These are phyloP conservation scores for Tetragonula carbonaria DNA, from an alignment of 2,888 invertebrate genomes.

Conservation along the genomic window DNA sequence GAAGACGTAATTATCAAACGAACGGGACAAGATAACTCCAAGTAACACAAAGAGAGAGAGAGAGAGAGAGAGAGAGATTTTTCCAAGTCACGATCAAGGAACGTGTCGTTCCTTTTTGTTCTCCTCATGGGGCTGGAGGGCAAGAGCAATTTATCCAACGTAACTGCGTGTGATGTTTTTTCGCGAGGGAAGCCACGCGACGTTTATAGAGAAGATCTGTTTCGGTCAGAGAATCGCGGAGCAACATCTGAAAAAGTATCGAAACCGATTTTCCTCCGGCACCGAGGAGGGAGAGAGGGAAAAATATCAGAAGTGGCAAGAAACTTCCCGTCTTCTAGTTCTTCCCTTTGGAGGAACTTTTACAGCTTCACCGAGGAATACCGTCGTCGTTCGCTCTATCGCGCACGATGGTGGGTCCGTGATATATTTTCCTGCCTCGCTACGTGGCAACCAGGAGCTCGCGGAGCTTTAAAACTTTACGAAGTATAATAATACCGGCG, in stretches of 20 bases:
- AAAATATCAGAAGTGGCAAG: conserved; percentile 30
- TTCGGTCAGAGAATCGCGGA: not conserved
- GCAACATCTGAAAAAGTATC: not conserved
- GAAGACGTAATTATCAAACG: conserved; percentile 50
- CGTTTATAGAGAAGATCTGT: conserved; percentile 17
- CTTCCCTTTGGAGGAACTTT: conserved; percentile 21
- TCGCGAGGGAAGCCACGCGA: not conserved
- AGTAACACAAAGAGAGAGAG: not conserved
- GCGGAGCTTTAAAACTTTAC: not conserved
- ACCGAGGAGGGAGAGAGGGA: too few species aligned
- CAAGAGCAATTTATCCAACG: not conserved
- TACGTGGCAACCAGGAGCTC: not conserved
- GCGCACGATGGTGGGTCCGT: not conserved
- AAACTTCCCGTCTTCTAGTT: conserved; percentile 25
- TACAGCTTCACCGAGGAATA: conserved; percentile 22
- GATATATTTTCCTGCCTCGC: conserved; percentile 12
- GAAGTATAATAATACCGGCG: not conserved
- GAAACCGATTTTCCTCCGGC: conserved; percentile 46
- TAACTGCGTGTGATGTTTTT: not conserved
- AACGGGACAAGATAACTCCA: conserved; percentile 5
- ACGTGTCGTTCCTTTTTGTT: not conserved
- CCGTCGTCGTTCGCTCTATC: conserved; percentile 8
- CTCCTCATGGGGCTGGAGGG: not conserved
- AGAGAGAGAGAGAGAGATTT: not conserved
- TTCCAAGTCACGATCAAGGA: conserved; percentile 20